phyloP scores from a whole-genome alignment of 2,888 invertebrate species.

The Dryocosmus kuriphilus region DNA sequence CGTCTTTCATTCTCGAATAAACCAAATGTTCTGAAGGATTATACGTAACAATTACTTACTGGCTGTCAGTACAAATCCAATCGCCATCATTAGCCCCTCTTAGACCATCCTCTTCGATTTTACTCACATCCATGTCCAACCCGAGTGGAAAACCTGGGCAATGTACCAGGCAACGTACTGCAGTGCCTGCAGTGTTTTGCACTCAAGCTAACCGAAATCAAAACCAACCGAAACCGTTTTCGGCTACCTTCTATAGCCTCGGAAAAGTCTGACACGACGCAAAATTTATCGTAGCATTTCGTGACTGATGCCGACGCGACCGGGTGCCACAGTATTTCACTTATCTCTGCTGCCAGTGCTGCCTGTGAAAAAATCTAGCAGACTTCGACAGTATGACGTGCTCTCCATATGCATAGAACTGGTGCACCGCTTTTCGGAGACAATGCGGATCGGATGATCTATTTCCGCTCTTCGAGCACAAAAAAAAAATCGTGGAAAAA shows the following conservation, averaged over 20 bases:
- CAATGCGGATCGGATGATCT: slow-evolving; percentile 19
- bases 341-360: slow-evolving; percentile 9
- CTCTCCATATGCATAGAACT: slow-evolving; percentile 8
- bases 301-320: not conserved
- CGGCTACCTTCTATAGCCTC: not conserved
- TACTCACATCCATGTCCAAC: slow-evolving; percentile 68
- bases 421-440: slow-evolving; percentile 12
- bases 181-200: not conserved
- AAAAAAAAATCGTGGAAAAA: not conserved
- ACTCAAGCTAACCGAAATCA: not conserved
- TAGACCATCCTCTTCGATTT: slow-evolving; percentile 72
- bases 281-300: not conserved
- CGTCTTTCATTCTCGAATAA: slow-evolving; percentile 1
- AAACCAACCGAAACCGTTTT: not conserved
- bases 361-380: slow-evolving; percentile 3
- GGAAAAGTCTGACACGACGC: not conserved
- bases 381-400: not conserved
- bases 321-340: not conserved
- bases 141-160: not conserved
- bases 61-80: slow-evolving; percentile 75
- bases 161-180: not conserved
- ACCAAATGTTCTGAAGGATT: slow-evolving; percentile 34
- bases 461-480: not conserved
- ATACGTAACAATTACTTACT: slow-evolving; percentile 64
- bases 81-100: slow-evolving; percentile 74